phyloP scores from a whole-genome alignment of 2,888 invertebrate species.

The Bembecia ichneumoniformis region DNA sequence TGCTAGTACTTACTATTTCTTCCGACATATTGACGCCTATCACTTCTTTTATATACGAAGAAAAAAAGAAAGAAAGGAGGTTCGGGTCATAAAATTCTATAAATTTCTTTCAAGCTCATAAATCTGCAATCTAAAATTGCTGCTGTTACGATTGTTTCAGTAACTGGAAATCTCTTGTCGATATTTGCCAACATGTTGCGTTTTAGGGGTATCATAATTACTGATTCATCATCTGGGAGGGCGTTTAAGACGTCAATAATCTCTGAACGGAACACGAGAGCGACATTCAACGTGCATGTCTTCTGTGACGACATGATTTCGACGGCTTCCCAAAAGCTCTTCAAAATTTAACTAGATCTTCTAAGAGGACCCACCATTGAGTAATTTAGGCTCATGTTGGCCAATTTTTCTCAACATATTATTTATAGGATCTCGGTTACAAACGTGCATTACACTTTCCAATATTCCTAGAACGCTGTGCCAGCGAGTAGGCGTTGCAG shows the following conservation, averaged over 20 bases:
- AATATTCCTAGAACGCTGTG: not conserved
- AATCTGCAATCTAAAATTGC: constrained; percentile 2
- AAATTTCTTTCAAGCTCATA: not conserved
- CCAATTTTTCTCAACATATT: not conserved
- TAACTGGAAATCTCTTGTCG: not conserved
- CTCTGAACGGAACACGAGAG: not conserved
- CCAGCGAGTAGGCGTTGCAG: not conserved
- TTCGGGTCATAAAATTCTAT: not conserved
- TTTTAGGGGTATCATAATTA: not conserved
- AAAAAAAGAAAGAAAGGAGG: constrained; percentile 1
- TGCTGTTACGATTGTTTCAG: not conserved
- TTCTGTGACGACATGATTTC: not conserved
- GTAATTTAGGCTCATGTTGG: constrained; percentile 1
- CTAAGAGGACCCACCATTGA: not conserved
- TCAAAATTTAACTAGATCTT: not conserved
- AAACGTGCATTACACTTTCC: not conserved
- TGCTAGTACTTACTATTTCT: no score
- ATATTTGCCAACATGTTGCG: constrained; percentile 2
- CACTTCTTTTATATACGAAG: constrained; percentile 4
- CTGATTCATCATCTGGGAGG: not conserved
- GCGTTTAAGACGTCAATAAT: not conserved
- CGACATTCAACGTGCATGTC: not conserved
- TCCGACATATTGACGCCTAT: not conserved
- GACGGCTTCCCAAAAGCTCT: not conserved
- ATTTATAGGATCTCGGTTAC: not conserved